Conservation (phyloP, 35 echinoderm and acorn worm genomes). For the Holothuria glaberrima region DNA sequence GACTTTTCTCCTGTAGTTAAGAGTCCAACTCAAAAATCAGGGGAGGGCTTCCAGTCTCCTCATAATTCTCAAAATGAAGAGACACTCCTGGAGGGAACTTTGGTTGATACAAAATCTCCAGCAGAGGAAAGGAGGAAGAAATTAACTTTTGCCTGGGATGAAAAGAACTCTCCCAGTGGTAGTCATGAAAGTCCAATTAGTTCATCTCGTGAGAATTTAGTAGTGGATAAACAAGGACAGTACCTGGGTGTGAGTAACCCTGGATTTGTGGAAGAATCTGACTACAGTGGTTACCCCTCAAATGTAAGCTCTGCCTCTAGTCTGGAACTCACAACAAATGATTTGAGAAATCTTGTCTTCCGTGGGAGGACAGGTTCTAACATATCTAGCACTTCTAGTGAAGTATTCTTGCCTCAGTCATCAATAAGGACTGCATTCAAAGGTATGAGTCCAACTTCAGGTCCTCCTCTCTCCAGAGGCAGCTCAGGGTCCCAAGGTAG, state of each 20-base stretch:
- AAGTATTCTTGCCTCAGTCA: slow-evolving; percentile 83
- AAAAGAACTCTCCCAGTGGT: slow-evolving; percentile 15
- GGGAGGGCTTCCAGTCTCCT: background rate
- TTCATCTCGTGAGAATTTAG: slow-evolving; percentile 67
- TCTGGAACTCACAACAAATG: slow-evolving; percentile 50
- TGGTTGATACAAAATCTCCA: background rate
- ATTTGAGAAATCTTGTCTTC: slow-evolving; percentile 59
- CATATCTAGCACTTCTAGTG: slow-evolving; percentile 69
- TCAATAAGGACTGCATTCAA: background rate
- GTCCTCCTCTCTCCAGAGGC: slow-evolving; percentile 13
- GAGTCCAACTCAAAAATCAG: background rate
- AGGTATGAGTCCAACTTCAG: background rate
- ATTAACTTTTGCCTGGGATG: slow-evolving; percentile 9
- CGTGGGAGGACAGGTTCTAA: slow-evolving; percentile 63
- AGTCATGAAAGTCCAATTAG: slow-evolving; percentile 34
- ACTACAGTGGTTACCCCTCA: slow-evolving; percentile 60
- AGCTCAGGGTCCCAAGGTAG: slow-evolving; percentile 38
- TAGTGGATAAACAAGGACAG: slow-evolving; percentile 42
- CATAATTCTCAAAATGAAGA: background rate
- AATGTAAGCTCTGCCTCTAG: slow-evolving; percentile 64
- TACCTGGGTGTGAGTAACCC: slow-evolving; percentile 69
- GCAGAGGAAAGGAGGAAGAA: slow-evolving; percentile 1
- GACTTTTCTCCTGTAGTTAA: slow-evolving; percentile 22
- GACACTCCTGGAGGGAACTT: slow-evolving; percentile 11
- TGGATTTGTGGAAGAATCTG: slow-evolving; percentile 82